Evolutionary conservation across 2,797 vertebrate species (phyloP).

Genomic region (Pygocentrus nattereri): DNA sequence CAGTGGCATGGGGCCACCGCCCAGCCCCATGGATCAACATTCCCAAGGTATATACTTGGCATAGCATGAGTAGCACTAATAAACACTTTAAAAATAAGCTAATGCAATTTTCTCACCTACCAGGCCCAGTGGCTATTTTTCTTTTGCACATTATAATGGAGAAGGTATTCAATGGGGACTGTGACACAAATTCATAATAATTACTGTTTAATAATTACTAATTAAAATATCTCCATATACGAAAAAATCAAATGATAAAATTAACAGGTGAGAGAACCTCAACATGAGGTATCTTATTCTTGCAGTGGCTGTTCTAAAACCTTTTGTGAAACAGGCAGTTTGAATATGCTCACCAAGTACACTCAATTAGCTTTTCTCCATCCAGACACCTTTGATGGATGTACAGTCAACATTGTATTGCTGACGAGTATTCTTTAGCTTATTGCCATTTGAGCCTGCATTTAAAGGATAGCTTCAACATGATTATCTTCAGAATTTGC

Average conservation of each 20-base stretch:
- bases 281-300: not conserved
- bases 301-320: not conserved
- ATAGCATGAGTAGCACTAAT: not conserved
- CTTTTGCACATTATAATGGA: not conserved
- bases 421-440: not conserved
- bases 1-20: constrained; percentile 92
- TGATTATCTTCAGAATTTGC: too few species aligned
- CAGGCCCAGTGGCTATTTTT: not conserved
- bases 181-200: not conserved
- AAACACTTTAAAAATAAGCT: not conserved
- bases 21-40: constrained; percentile 97
- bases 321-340: not conserved
- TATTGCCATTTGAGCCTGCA: too few species aligned
- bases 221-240: too few species aligned
- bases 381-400: too few species aligned
- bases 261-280: not conserved
- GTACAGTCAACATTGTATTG: not conserved
- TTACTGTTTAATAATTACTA: too few species aligned
- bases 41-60: constrained; percentile 85
- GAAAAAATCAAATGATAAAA: not conserved
- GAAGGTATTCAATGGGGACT: not conserved
- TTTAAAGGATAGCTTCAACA: too few species aligned
- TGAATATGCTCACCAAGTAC: not conserved
- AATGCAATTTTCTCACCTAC: not conserved
- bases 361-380: not conserved